These are phyloP conservation scores for Tragelaphus imberbis DNA, from an alignment of 2,113 vertebrate genomes.

Conservation along the genomic window DNA sequence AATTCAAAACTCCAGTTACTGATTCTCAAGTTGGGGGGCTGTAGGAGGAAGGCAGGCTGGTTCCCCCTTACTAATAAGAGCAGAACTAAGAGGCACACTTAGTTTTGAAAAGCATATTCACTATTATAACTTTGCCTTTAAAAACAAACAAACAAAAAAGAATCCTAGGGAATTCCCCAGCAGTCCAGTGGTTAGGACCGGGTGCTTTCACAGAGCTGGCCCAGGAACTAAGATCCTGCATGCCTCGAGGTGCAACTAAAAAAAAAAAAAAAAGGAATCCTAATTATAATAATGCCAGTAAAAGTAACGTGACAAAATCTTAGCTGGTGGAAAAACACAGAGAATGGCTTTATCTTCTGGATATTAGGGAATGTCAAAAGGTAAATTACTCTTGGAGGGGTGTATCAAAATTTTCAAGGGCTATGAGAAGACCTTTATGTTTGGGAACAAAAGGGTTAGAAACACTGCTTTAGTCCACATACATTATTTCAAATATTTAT, in stretches of 20 bases:
- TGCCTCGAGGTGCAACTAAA: not conserved
- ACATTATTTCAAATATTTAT: not conserved
- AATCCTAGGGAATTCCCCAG: not conserved
- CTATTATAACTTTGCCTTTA: not conserved
- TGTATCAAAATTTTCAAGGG: not conserved
- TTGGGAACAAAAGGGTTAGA: not conserved
- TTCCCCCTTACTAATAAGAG: not conserved
- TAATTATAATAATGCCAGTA: not conserved
- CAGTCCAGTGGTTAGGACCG: not conserved
- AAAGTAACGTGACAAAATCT: conserved; percentile 21
- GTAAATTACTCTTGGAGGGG: not conserved
- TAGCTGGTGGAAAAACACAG: not conserved
- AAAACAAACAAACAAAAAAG: not conserved
- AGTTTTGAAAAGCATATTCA: not conserved
- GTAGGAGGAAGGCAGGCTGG: not conserved
- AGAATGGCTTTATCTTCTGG: not conserved
- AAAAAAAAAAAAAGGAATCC: not conserved
- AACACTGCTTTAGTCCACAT: not conserved
- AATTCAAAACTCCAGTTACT: not conserved
- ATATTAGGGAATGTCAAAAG: not conserved
- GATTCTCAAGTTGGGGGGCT: not conserved
- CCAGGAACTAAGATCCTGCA: not conserved
- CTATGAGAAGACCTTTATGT: not conserved
- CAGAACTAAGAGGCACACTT: not conserved
- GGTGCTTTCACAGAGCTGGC: not conserved